These are phyloP conservation scores for Heterocephalus glaber DNA, from an alignment of 2,113 vertebrate genomes.

Conservation along the genomic window DNA sequence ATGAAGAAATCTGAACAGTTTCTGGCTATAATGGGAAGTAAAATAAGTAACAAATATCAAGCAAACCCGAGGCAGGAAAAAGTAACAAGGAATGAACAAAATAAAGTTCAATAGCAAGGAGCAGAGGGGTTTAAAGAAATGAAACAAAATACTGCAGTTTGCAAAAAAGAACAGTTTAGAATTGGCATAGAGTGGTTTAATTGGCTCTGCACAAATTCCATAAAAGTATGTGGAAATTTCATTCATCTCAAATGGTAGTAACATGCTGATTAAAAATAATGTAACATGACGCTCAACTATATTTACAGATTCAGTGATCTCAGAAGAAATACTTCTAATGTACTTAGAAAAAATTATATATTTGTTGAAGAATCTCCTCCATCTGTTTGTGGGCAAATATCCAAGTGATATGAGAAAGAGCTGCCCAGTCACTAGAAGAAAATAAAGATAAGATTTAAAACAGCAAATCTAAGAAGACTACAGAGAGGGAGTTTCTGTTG, in stretches of 20 bases:
- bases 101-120: not conserved
- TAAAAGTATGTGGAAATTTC: not conserved
- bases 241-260: not conserved
- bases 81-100: not conserved
- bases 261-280: not conserved
- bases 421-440: not conserved
- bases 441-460: slow-evolving; percentile 36
- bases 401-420: not conserved
- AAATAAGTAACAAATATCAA: slow-evolving; percentile 18
- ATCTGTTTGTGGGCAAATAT: slow-evolving; percentile 29
- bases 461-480: slow-evolving; percentile 43
- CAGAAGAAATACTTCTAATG: not conserved
- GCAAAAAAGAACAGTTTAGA: not conserved
- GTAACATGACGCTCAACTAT: not conserved
- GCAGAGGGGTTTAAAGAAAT: not conserved
- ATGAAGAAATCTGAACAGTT: slow-evolving; percentile 12
- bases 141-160: not conserved
- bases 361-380: slow-evolving; percentile 6
- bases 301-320: not conserved
- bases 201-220: not conserved
- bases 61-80: not conserved
- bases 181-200: not conserved
- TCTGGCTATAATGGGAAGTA: not conserved
- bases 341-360: not conserved
- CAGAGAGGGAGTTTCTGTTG: not conserved